A percentile compares a stretch with the other conserved stretches of the same genome.
These are phyloP conservation scores for Cenopis cana DNA, from an alignment of 2,888 invertebrate genomes.

Conservation along the genomic window DNA sequence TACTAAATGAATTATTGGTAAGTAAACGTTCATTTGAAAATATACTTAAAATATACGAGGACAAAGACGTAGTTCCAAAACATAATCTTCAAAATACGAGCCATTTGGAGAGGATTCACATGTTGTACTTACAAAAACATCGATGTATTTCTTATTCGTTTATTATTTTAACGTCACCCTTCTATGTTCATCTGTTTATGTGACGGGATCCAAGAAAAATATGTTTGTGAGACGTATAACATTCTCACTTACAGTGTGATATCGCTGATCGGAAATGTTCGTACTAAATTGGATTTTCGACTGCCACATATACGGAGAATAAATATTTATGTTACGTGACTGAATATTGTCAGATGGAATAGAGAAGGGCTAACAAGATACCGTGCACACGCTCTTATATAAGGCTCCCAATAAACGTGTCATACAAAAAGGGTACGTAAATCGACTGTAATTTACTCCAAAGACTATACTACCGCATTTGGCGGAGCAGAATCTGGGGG, in stretches of 20 bases:
- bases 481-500: too few relatives aligned
- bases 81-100: background rate
- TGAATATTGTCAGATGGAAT: conserved; percentile 9
- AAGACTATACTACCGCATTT: too few relatives aligned
- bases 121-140: background rate
- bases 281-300: conserved; percentile 41
- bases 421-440: background rate
- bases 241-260: conserved; percentile 30
- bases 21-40: background rate
- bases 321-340: conserved; percentile 38
- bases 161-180: conserved; percentile 34
- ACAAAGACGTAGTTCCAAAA: background rate
- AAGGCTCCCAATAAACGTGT: background rate
- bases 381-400: background rate
- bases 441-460: background rate
- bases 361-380: conserved; percentile 4
- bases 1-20: background rate
- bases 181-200: conserved; percentile 30
- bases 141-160: conserved; percentile 6
- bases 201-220: conserved; percentile 35
- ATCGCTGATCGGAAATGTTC: conserved; percentile 38
- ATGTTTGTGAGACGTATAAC: conserved; percentile 28
- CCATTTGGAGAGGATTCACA: background rate
- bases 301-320: conserved; percentile 33
- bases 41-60: background rate